Evolutionary conservation across 2,888 invertebrate genomes (phyloP).

Genomic region (Clepsis dumicolana): DNA sequence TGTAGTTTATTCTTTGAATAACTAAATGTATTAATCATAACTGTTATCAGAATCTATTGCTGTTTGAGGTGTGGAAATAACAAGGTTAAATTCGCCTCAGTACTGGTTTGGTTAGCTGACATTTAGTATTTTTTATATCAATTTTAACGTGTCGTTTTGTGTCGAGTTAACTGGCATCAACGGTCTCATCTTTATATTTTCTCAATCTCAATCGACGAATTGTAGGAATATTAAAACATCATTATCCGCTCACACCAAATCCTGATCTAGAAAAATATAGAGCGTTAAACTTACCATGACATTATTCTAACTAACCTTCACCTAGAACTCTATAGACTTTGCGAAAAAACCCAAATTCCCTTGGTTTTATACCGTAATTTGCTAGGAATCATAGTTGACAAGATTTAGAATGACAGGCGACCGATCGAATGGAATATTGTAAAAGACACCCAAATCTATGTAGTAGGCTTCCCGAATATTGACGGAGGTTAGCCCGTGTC

Average conservation of each 20-base stretch:
- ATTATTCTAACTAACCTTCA: not conserved
- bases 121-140: no score
- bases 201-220: no score
- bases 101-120: no score
- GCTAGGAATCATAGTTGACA: conserved; percentile 2
- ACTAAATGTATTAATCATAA: not conserved
- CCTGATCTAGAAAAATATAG: no score
- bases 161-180: no score
- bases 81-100: no score
- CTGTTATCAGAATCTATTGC: not conserved
- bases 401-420: not conserved
- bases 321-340: not conserved
- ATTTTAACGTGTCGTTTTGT: no score
- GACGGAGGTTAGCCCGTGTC: conserved; percentile 20
- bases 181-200: no score
- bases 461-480: conserved; percentile 7
- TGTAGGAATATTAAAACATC: no score
- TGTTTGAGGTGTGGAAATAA: no score
- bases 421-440: conserved; percentile 11
- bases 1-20: conserved; percentile 1
- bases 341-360: not conserved
- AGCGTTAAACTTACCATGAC: no score
- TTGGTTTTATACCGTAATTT: not conserved
- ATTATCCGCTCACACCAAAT: no score
- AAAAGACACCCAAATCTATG: conserved; percentile 19